These are phyloP conservation scores for Cottus gobio DNA, from an alignment of 2,113 vertebrate species.

Conservation along the genomic window DNA sequence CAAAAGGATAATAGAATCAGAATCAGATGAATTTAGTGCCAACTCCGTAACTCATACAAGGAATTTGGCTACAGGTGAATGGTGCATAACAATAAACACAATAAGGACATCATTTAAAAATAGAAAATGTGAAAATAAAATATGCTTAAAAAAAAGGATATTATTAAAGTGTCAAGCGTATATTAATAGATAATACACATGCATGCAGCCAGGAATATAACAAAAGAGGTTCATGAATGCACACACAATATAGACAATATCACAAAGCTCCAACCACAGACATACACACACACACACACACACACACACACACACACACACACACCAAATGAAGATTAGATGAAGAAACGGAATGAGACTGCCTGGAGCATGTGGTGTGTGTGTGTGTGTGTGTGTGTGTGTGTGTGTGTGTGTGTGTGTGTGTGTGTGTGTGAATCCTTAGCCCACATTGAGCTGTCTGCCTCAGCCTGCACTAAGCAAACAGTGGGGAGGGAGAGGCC, in stretches of 20 bases:
- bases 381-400: conserved; percentile 11
- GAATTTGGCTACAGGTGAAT: too few relatives aligned
- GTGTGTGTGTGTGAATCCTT: conserved; percentile 39
- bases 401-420: conserved; percentile 19
- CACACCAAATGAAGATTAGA: conserved; percentile 41
- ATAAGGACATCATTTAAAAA: too few relatives aligned
- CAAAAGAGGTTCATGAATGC: background rate
- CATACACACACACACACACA: conserved; percentile 15
- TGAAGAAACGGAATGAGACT: conserved; percentile 35
- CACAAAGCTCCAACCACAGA: conserved; percentile 41
- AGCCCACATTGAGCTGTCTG: conserved; percentile 64
- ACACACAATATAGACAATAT: conserved; percentile 15
- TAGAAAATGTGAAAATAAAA: too few relatives aligned
- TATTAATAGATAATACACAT: background rate
- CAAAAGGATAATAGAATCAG: background rate
- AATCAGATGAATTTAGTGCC: too few relatives aligned
- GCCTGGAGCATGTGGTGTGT: conserved; percentile 40
- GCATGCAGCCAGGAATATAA: conserved; percentile 7
- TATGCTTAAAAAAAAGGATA: background rate
- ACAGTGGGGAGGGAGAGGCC: conserved; percentile 70
- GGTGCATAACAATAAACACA: too few relatives aligned
- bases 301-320: conserved; percentile 24
- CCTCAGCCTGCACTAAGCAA: conserved; percentile 64
- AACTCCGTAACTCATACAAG: too few relatives aligned
- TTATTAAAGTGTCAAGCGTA: background rate